A percentile compares a stretch with the other conserved stretches of the same genome.
These are phyloP conservation scores for Dicranocentrus wangi DNA, from an alignment of 2,888 invertebrate species.

Conservation along the genomic window DNA sequence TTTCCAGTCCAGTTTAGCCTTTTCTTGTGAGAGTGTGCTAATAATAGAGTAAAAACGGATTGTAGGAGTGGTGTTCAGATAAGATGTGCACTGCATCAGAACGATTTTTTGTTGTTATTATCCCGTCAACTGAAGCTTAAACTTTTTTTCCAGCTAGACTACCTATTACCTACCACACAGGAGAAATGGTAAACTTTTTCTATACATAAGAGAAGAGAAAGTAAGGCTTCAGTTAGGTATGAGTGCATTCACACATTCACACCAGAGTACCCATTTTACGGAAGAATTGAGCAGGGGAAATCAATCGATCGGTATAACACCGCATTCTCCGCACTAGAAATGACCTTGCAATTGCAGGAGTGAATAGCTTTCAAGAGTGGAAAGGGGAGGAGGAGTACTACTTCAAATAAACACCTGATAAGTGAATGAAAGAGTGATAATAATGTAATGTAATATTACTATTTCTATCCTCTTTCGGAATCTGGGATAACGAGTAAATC, in stretches of 20 bases:
- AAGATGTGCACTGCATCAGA: constrained; percentile 42
- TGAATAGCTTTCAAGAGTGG: no score
- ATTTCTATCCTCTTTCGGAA: background rate
- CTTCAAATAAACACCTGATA: constrained; percentile 12
- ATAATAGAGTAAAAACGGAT: background rate
- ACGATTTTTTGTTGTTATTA: constrained; percentile 33
- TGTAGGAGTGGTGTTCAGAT: background rate
- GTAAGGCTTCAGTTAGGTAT: no score
- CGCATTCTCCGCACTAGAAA: background rate
- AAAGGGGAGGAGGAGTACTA: background rate
- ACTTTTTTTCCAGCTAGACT: no score
- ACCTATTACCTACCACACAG: no score
- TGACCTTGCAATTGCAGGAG: constrained; percentile 23
- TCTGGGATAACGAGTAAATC: background rate
- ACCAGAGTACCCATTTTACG: no score
- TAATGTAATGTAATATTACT: background rate
- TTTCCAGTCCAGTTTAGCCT: no score
- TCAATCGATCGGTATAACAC: constrained; percentile 24
- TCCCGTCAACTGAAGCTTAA: constrained; percentile 28
- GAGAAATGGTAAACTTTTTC: no score
- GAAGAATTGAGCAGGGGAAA: no score
- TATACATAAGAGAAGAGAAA: no score
- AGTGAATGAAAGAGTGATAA: background rate
- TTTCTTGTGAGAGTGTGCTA: background rate
- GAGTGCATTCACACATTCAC: no score